Percentiles rank a stretch among this genome's conserved stretches.
Conservation (phyloP, 2,797 vertebrate species). For the Alauda arvensis region DNA sequence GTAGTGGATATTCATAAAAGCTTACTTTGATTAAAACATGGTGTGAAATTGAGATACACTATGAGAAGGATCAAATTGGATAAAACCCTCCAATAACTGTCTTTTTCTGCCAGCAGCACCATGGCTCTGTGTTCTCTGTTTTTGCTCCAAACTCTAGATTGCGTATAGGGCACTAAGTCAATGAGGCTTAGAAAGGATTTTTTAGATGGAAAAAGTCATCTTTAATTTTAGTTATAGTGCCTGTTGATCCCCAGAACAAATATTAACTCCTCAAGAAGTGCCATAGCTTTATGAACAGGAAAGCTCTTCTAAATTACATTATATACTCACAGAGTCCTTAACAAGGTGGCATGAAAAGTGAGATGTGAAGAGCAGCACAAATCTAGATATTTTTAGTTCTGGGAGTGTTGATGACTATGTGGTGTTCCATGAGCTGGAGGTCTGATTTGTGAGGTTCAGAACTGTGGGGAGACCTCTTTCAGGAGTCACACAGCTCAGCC, state of each 20-base stretch:
- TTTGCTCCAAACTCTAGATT: not conserved
- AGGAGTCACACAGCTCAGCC: not conserved
- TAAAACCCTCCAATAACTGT: not conserved
- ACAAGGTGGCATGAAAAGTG: slow-evolving; percentile 58
- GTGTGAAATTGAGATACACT: not conserved
- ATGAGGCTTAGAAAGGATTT: slow-evolving; percentile 62
- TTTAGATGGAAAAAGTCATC: slow-evolving; percentile 66
- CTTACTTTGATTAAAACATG: slow-evolving; percentile 38
- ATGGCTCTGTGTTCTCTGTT: not conserved
- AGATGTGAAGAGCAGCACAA: not conserved
- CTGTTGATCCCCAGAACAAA: slow-evolving; percentile 69
- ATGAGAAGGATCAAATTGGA: slow-evolving; percentile 4
- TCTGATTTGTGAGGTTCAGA: not conserved
- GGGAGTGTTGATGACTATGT: not conserved
- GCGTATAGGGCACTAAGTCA: slow-evolving; percentile 46
- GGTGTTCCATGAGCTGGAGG: not conserved
- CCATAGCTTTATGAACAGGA: slow-evolving; percentile 58
- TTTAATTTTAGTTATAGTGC: slow-evolving; percentile 70
- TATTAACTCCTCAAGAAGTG: slow-evolving; percentile 64
- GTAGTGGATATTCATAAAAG: slow-evolving; percentile 4
- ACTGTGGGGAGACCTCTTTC: not conserved
- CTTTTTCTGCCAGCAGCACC: not conserved
- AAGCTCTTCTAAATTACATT: slow-evolving; percentile 72
- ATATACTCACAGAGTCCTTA: slow-evolving; percentile 48
- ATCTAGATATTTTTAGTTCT: not conserved